Conservation (phyloP, 2,797 vertebrate species). For the Malacoctenus gilli region DNA sequence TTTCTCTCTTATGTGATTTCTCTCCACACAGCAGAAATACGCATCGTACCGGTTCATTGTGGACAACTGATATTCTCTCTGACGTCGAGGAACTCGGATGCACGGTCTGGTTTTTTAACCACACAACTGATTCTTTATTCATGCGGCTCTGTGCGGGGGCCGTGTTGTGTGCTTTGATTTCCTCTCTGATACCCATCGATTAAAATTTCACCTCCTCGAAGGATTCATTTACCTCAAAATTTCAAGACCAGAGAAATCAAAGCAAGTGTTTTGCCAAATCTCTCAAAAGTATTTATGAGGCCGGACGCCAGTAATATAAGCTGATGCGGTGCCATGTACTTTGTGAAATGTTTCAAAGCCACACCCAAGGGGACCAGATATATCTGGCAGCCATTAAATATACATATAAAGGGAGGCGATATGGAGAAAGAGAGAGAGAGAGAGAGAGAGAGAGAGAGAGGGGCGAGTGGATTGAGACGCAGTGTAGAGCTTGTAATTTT, state of each 20-base stretch:
- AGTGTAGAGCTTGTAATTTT: constrained; percentile 26
- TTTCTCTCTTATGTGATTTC: neutral
- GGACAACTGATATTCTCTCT: neutral
- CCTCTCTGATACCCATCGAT: constrained; percentile 41
- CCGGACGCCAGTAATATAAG: constrained; percentile 45
- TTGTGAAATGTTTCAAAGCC: constrained; percentile 54
- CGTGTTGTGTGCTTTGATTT: constrained; percentile 32
- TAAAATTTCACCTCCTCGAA: constrained; percentile 42
- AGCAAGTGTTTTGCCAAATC: constrained; percentile 42
- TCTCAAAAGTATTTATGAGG: constrained; percentile 52
- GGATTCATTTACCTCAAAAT: constrained; percentile 45
- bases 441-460: constrained; percentile 28
- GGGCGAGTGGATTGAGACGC: constrained; percentile 38
- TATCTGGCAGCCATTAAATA: constrained; percentile 61
- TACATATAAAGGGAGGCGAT: constrained; percentile 46
- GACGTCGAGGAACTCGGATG: constrained; percentile 7
- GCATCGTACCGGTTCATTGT: neutral
- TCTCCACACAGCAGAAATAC: constrained; percentile 1
- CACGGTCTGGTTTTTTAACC: constrained; percentile 18
- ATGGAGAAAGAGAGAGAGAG: constrained; percentile 25
- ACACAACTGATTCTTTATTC: constrained; percentile 9
- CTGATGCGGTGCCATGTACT: constrained; percentile 22
- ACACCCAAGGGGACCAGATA: constrained; percentile 48
- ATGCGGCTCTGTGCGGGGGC: constrained; percentile 2
- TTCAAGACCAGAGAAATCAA: constrained; percentile 46